Base-by-base conservation (phyloP, 2,113 vertebrate genomes). In the Myxocyprinus asiaticus region DNA sequence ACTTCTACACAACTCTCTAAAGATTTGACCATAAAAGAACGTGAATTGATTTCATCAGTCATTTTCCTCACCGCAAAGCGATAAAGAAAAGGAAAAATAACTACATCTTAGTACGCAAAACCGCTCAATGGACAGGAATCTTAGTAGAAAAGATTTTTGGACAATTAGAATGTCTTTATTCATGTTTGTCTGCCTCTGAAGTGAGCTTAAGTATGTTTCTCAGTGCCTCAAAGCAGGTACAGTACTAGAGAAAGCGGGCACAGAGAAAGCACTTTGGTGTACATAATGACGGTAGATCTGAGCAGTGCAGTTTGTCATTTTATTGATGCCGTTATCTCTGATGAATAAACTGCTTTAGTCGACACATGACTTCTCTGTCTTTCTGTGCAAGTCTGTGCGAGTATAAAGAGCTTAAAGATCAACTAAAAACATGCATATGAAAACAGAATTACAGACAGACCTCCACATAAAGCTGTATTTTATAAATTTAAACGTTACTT, bases 271-370 rank as follows among this genome's bases (percentile, higher is more conserved):
- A 79, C 80, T 77, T 85, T 80, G 47, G 67, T 78, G 74, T 81
- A 65, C 58, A 79, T 79, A 77, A 63, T 62, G 58, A 77, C 48
- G 9, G 47, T 61, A 82, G 75, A 75, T 55, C 58, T 65, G 76
- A 81, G 17, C 53, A 17, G 45, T 17, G 55, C 15, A 61, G n/a
- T 75, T 78, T 53, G 61, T 73, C 22, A 3, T 33, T 33, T 33
- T 82, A 77, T 78, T 76, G 64, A 59, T 62, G 56, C 53, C 73
- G 50, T 33, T 69, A 69, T 82, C 74, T 17, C 61, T 84, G 58
- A 84, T 85, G 69, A 85, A 82, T 84, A 82, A 85, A 87, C 56
- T 45, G 78, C 61, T 81, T 72, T 51, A 68, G 74, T 69, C 42
- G 15, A 83, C 62, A 77, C 22, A 15, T 69, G 67, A 59, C 53